Evolutionary conservation across 1,140 invertebrate species (phyloP).

Genomic region (Euglossa dilemma): DNA sequence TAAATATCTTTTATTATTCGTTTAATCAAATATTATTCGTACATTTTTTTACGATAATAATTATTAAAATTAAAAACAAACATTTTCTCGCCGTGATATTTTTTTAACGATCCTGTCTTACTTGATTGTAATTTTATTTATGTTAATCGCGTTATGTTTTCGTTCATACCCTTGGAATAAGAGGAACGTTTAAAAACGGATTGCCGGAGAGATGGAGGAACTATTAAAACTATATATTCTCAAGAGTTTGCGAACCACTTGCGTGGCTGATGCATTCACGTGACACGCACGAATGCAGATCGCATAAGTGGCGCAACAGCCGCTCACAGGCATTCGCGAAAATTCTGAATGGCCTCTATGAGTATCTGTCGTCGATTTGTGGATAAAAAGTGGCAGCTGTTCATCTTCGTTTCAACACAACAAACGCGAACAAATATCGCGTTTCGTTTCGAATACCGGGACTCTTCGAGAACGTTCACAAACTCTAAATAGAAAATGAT

Average conservation of each 20-base stretch:
- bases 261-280: not conserved
- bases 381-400: not conserved
- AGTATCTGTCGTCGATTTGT: not conserved
- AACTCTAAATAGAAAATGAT: not conserved
- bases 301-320: not conserved
- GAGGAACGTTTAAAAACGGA: not conserved
- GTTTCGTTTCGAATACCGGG: not conserved
- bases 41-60: no score
- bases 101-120: no score
- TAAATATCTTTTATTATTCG: no score
- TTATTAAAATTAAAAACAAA: no score
- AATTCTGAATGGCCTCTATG: not conserved
- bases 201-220: not conserved
- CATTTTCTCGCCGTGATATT: no score
- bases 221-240: not conserved
- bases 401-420: not conserved
- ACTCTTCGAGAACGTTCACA: not conserved
- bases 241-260: not conserved
- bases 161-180: no score
- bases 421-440: not conserved
- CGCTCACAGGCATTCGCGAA: not conserved
- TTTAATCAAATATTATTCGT: no score
- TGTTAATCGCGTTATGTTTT: no score
- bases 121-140: no score
- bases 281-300: not conserved